Evolutionary conservation across 2,888 invertebrate genomes (phyloP), one percentile per base, ranked within the genome.

Genomic region (Melikaiella ostensackeni): DNA sequence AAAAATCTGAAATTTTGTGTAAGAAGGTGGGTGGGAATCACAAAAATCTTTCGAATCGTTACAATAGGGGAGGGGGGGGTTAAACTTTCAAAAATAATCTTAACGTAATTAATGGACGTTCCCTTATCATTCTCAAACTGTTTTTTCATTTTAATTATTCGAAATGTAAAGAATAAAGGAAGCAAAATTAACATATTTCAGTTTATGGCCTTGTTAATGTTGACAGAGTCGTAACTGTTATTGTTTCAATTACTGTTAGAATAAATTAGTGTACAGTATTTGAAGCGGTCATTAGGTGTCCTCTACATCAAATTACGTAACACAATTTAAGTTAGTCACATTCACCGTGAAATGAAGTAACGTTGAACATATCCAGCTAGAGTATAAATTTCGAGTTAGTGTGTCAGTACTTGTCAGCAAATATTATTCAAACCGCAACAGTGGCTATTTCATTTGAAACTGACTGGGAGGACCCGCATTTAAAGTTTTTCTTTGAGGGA

Each of bases 201-300:
- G 11, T 38, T 8, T 19, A 19, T 24, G 46, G 2, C 9, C 66
- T 66, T 42, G n/a, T 66, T 50, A 30, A 46, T 11, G 30, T 46
- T 27, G 30, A 66, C 50, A 50, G 30, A n/a, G 46, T 42, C 21
- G n/a, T 50, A 19, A 50, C n/a, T 42, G 42, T 66, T 19, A 70
- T n/a, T 50, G 27, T 30, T 70, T 30, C 30, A 70, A 46, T 70
- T 70, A 50, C 46, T 27, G n/a, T 9, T n/a, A 27, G 30, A n/a
- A 30, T 70, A 50, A 30, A 70, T 70, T 70, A 50, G 7, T 27
- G 4, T 19, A 50, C 11, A 50, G 50, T 11, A 70, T 70, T 70
- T 46, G 30, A n/a, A 50, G 3, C 30, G 50, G 27, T 30, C 24
- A 70, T 50, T 50, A 70, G 11, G n/a, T 38, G 24, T 4, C 33